Base-by-base conservation (phyloP, 2,888 invertebrate genomes). In the Micoletzkya japonica region DNA sequence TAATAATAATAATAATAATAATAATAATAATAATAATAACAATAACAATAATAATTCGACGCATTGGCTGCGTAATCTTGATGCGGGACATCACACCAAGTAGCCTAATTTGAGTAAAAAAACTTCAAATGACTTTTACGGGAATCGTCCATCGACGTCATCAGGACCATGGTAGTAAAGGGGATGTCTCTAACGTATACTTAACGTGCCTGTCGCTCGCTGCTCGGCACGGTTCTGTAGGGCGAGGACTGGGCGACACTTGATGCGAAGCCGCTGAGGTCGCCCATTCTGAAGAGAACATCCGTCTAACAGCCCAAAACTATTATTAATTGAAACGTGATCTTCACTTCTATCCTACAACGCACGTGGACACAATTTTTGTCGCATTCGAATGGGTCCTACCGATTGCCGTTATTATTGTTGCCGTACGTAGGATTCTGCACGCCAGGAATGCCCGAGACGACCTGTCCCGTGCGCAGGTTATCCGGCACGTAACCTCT, bases 231-330 rank as follows among this genome's bases (percentile, higher is more conserved):
- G 56, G 24, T 20, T 2, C 61, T 49, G 7, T 44, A 14, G 17
- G 44, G 2, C 39, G 61, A 34, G 30, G 49, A 49, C 10, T 10
- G 44, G n/a, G 32, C 44, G 34, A 64, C 52, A 14, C 52, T 52
- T 28, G 64, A 52, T 10, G 64, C 64, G 28, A 52, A 64, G 3
- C 64, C 64, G 17, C 34, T 52, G 24, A 64, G 26, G 26, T 52
- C 64, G 34, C 64, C 64, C 64, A 64, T 64, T 34, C 64, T 64
- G 36, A 57, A 36, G 63, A 50, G 32, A 20, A 39, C n/a, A n/a
- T n/a, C n/a, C n/a, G n/a, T n/a, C n/a, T n/a, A n/a, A n/a, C n/a
- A n/a, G n/a, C n/a, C n/a, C n/a, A n/a, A n/a, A n/a, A n/a, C n/a
- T n/a, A n/a, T n/a, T n/a, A n/a, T n/a, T n/a, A n/a, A n/a, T n/a